Evolutionary conservation across 2,888 invertebrate species (phyloP).

Genomic region (Macropis europaea): DNA sequence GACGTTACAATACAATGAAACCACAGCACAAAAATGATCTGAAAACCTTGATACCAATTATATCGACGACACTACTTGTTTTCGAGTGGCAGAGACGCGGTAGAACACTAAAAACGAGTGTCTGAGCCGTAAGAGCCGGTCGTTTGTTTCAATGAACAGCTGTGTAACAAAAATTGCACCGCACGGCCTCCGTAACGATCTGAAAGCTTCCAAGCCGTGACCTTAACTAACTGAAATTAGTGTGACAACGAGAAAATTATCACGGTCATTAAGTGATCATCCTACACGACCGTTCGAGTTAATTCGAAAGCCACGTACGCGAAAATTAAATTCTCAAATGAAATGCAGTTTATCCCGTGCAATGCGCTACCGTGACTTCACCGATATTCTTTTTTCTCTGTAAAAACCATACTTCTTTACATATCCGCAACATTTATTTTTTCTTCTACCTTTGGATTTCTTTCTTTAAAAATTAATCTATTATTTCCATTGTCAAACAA

Average conservation of each 20-base stretch:
- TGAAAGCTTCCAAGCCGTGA: constrained; percentile 45
- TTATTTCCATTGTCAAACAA: too few species aligned
- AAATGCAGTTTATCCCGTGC: constrained; percentile 26
- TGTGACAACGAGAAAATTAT: constrained; percentile 51
- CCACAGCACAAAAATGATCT: too few species aligned
- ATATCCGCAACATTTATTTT: too few species aligned
- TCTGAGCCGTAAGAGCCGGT: neutral
- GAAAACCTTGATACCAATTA: too few species aligned
- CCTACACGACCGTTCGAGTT: constrained; percentile 33
- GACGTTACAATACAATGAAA: too few species aligned
- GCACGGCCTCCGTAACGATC: constrained; percentile 7
- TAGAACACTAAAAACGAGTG: neutral
- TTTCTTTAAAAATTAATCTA: too few species aligned
- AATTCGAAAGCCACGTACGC: constrained; percentile 48
- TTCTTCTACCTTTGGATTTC: too few species aligned
- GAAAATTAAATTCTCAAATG: constrained; percentile 51
- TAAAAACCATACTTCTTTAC: too few species aligned
- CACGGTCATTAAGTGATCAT: constrained; percentile 49
- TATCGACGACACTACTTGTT: too few species aligned
- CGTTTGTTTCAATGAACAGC: neutral
- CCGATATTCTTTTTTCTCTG: neutral
- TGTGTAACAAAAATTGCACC: constrained; percentile 9
- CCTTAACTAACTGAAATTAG: constrained; percentile 53
- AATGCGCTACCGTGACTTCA: constrained; percentile 1
- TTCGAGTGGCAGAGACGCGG: neutral